These are phyloP conservation scores for Blera fallax DNA, from an alignment of 2,888 invertebrate genomes.

Conservation along the genomic window DNA sequence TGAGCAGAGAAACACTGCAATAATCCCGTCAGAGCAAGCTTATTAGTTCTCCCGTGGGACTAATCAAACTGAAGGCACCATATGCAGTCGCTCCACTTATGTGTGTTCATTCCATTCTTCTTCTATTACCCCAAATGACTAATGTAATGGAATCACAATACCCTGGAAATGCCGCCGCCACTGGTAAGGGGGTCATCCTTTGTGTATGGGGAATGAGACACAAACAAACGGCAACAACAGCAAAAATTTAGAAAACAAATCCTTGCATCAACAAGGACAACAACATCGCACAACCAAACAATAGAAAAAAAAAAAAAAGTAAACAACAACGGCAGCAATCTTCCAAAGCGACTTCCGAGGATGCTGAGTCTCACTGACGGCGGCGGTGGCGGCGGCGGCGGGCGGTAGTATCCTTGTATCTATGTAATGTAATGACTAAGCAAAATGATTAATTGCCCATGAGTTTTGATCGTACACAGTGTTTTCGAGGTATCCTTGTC, in stretches of 20 bases:
- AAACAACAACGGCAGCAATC: constrained; percentile 33
- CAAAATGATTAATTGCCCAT: constrained; percentile 82
- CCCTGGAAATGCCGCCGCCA: neutral
- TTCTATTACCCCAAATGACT: constrained; percentile 71
- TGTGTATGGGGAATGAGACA: constrained; percentile 27
- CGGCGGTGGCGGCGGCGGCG: neutral
- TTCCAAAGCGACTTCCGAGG: constrained; percentile 45
- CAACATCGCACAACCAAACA: constrained; percentile 33
- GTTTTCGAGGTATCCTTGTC: constrained; percentile 34
- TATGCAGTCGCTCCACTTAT: constrained; percentile 68
- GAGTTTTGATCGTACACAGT: constrained; percentile 79
- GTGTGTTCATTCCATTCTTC: constrained; percentile 61
- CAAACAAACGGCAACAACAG: constrained; percentile 46
- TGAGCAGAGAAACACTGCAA: constrained; percentile 30
- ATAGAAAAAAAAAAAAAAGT: neutral
- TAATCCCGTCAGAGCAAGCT: constrained; percentile 56
- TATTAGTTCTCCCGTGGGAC: constrained; percentile 68
- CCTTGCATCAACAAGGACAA: constrained; percentile 60
- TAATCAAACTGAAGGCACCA: constrained; percentile 71
- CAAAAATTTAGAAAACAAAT: constrained; percentile 55
- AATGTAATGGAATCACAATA: constrained; percentile 71
- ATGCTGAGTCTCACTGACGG: constrained; percentile 27
- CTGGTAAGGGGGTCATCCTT: constrained; percentile 21
- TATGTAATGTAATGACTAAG: constrained; percentile 76
- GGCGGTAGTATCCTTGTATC: constrained; percentile 45